phyloP scores from a whole-genome alignment of 1,140 invertebrate species.

The Drosophila jambulina region DNA sequence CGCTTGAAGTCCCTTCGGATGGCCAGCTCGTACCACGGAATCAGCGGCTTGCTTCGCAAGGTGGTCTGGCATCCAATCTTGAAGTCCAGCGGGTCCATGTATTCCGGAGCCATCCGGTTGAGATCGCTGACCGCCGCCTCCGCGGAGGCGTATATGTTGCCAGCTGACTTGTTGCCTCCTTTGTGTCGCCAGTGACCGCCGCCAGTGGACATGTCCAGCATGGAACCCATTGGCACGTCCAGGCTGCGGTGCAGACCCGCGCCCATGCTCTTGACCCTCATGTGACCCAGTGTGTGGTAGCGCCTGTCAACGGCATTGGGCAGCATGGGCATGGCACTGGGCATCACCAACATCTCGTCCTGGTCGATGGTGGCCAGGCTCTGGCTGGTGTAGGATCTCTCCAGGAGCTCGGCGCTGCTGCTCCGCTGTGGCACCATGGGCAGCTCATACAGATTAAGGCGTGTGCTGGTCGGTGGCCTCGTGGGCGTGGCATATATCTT shows the following conservation, averaged over 20 bases:
- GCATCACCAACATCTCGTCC: constrained; percentile 76
- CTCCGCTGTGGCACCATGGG: constrained; percentile 74
- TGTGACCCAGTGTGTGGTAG: constrained; percentile 81
- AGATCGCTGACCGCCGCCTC: constrained; percentile 76
- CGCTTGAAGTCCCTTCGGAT: constrained; percentile 89
- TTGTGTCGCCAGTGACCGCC: constrained; percentile 44
- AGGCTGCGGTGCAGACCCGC: constrained; percentile 70
- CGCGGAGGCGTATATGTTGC: constrained; percentile 78
- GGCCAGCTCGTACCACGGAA: constrained; percentile 95
- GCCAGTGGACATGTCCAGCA: constrained; percentile 67
- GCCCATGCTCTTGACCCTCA: constrained; percentile 81
- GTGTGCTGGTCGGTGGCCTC: constrained; percentile 57
- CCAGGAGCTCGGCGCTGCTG: constrained; percentile 77
- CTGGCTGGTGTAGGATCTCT: constrained; percentile 76
- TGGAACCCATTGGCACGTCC: constrained; percentile 72
- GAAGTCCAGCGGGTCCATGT: constrained; percentile 86
- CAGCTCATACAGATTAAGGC: constrained; percentile 70
- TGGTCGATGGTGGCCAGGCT: constrained; percentile 79
- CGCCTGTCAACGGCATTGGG: constrained; percentile 74
- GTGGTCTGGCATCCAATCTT: constrained; percentile 88
- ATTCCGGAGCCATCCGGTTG: constrained; percentile 79
- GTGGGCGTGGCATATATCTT: constrained; percentile 79
- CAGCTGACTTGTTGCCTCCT: constrained; percentile 68
- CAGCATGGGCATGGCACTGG: constrained; percentile 80
- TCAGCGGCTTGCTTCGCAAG: constrained; percentile 87